These are phyloP conservation scores for Diploptera punctata DNA, from an alignment of 2,888 invertebrate species.

Conservation along the genomic window DNA sequence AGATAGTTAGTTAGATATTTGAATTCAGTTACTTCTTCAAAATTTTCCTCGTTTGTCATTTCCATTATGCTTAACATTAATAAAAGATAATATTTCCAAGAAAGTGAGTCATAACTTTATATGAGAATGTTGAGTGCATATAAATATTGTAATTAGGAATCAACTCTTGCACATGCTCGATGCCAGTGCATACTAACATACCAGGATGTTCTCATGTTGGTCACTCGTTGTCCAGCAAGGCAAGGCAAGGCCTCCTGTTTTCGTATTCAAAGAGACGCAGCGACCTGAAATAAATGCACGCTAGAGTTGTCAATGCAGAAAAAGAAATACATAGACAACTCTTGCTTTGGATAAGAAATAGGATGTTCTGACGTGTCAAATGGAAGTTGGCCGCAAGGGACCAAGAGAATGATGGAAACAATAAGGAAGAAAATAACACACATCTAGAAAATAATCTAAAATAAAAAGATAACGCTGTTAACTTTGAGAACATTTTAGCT, in stretches of 20 bases:
- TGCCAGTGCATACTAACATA: neutral
- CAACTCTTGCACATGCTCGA: no score
- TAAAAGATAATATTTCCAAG: no score
- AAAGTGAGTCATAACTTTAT: no score
- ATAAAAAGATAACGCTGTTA: no score
- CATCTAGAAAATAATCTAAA: neutral
- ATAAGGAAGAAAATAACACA: neutral
- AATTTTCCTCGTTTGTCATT: no score
- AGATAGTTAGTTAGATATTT: no score
- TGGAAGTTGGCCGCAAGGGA: slow-evolving; percentile 20
- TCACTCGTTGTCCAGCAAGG: slow-evolving; percentile 2
- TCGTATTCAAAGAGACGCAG: slow-evolving; percentile 15
- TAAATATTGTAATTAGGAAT: no score
- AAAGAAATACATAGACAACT: no score
- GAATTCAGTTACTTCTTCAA: no score
- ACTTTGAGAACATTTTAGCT: no score
- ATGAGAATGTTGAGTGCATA: neutral
- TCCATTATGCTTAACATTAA: no score
- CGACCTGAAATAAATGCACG: slow-evolving; percentile 31
- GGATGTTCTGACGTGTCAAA: slow-evolving; percentile 28
- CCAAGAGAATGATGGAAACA: neutral
- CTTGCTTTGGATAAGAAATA: slow-evolving; percentile 30
- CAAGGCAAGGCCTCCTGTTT: neutral
- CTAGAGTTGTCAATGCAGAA: slow-evolving; percentile 15
- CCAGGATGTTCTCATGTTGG: neutral